Percentiles rank a stretch among this genome's conserved stretches.
Evolutionary conservation across 2,797 vertebrate species (phyloP).

Genomic region (Sebastolobus altivelis): DNA sequence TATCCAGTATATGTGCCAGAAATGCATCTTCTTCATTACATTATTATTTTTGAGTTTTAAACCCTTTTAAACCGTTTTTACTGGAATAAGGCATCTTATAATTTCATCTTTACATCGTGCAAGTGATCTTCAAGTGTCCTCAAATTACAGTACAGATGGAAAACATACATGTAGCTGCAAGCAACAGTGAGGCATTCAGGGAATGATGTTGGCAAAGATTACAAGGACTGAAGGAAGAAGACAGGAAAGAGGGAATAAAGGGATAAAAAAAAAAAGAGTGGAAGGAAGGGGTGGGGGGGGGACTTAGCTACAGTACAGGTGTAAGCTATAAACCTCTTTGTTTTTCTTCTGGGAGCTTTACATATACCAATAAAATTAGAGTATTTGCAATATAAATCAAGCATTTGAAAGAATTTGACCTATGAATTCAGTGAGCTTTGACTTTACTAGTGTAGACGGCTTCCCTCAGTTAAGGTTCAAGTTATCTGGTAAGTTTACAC

Average conservation of each 20-base stretch:
- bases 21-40: neutral
- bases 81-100: neutral
- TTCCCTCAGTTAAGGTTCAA: neutral
- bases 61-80: neutral
- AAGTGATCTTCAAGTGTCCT: slow-evolving; percentile 1
- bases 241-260: slow-evolving; percentile 28
- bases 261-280: neutral
- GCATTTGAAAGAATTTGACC: neutral
- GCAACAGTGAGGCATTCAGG: slow-evolving; percentile 1
- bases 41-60: slow-evolving; percentile 9
- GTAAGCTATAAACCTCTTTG: neutral
- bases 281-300: neutral
- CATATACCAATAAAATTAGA: neutral
- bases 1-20: neutral
- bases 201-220: slow-evolving; percentile 29
- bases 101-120: slow-evolving; percentile 7
- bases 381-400: neutral
- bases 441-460: neutral
- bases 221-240: slow-evolving; percentile 7
- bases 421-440: neutral
- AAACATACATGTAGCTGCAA: slow-evolving; percentile 20
- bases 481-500: neutral
- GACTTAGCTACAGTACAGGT: neutral
- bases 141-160: slow-evolving; percentile 23
- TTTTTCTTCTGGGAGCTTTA: neutral